phyloP scores from a whole-genome alignment of 1,140 invertebrate genomes.

The Riptortus pedestris region DNA sequence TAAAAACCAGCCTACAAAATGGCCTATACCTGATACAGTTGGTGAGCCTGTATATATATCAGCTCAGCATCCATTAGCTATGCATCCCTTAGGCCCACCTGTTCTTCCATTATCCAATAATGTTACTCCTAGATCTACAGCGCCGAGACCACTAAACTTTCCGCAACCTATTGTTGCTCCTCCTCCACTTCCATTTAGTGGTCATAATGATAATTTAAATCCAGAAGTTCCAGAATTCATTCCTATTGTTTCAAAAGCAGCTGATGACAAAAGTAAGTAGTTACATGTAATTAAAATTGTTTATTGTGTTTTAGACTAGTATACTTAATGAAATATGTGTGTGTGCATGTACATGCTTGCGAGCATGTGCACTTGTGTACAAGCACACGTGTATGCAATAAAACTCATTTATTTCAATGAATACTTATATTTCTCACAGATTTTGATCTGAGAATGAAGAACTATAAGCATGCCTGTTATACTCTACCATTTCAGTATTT shows the following conservation, averaged over 20 bases:
- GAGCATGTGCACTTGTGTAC: no score
- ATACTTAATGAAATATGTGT: neutral
- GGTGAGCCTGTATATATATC: slow-evolving; percentile 35
- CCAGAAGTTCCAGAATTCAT: slow-evolving; percentile 79
- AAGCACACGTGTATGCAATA: no score
- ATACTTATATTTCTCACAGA: no score
- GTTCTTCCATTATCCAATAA: neutral
- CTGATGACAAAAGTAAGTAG: neutral
- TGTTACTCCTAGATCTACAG: neutral
- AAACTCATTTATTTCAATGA: no score
- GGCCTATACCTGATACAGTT: slow-evolving; percentile 63
- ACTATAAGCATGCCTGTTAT: no score
- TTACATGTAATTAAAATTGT: neutral
- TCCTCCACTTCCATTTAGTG: slow-evolving; percentile 22
- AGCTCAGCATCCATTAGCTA: slow-evolving; percentile 29
- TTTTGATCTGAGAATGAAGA: no score
- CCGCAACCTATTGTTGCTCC: slow-evolving; percentile 24
- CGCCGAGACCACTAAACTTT: neutral
- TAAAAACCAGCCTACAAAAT: slow-evolving; percentile 65
- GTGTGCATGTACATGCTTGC: neutral
- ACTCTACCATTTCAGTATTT: no score
- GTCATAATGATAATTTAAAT: slow-evolving; percentile 52
- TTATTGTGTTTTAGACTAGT: no score
- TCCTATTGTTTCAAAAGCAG: slow-evolving; percentile 38
- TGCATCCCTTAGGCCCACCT: slow-evolving; percentile 31